Conservation (phyloP, 2,888 invertebrate species). For the Pyrochroa serraticornis region DNA sequence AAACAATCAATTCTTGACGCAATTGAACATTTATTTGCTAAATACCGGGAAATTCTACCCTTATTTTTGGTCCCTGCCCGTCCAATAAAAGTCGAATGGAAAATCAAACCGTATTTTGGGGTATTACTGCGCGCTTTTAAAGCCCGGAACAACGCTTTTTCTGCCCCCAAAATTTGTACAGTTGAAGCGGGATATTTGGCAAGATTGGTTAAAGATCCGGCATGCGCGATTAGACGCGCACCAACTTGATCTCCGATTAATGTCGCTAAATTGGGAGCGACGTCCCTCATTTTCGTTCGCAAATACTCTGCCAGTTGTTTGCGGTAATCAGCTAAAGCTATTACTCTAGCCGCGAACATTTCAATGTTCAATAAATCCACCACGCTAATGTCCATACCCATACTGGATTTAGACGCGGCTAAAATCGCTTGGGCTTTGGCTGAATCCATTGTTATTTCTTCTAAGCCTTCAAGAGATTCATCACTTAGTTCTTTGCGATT, state of each 20-base stretch:
- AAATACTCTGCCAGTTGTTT: slow-evolving; percentile 88
- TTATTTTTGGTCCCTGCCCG: slow-evolving; percentile 94
- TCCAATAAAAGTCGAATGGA: slow-evolving; percentile 97
- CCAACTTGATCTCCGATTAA: slow-evolving; percentile 98
- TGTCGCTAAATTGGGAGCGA: slow-evolving; percentile 94
- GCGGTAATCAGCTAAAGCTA: slow-evolving; percentile 88
- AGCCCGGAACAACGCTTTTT: slow-evolving; percentile 97
- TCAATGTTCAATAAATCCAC: slow-evolving; percentile 96
- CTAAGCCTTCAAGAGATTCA: slow-evolving; percentile 81
- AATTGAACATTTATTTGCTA: slow-evolving; percentile 99
- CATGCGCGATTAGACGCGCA: slow-evolving; percentile 95
- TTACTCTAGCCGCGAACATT: slow-evolving; percentile 88
- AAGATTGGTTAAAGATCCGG: slow-evolving; percentile 96
- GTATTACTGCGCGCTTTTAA: slow-evolving; percentile 91
- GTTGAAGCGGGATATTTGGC: slow-evolving; percentile 99
- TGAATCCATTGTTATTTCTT: slow-evolving; percentile 86
- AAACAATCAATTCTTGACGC: slow-evolving; percentile 98
- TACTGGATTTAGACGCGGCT: slow-evolving; percentile 93
- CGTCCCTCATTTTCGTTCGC: slow-evolving; percentile 87
- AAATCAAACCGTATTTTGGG: slow-evolving; percentile 97
- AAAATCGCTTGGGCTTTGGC: slow-evolving; percentile 89
- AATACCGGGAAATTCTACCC: slow-evolving; percentile 94
- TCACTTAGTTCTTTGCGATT: slow-evolving; percentile 85
- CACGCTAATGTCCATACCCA: slow-evolving; percentile 99
- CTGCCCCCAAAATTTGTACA: slow-evolving; percentile 95